phyloP scores from a whole-genome alignment of 2,888 invertebrate genomes.

The Thymelicus acteon region DNA sequence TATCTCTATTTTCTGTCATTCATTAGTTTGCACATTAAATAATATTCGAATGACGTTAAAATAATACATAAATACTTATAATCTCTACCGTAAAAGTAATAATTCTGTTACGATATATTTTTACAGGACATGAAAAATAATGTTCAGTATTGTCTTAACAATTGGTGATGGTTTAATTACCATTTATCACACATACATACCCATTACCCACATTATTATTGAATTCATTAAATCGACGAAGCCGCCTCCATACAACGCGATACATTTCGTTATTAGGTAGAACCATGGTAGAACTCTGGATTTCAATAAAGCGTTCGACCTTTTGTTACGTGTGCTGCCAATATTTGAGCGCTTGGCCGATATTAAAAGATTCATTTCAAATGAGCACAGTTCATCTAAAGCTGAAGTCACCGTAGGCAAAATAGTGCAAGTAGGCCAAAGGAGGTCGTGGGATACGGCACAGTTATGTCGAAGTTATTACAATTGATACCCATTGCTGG shows the following conservation, averaged over 20 bases:
- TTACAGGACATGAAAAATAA: too few species aligned
- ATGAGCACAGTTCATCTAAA: constrained; percentile 43
- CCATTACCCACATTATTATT: not conserved
- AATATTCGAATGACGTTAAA: too few species aligned
- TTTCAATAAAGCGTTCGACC: constrained; percentile 74
- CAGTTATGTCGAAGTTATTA: too few species aligned
- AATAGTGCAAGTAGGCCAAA: constrained; percentile 26
- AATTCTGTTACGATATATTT: too few species aligned
- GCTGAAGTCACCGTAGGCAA: constrained; percentile 24
- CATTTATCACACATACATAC: not conserved
- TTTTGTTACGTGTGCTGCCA: constrained; percentile 80
- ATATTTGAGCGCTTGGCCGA: constrained; percentile 75
- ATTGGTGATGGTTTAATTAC: too few species aligned
- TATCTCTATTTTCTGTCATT: too few species aligned
- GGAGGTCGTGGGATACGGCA: not conserved
- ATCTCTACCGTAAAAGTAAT: too few species aligned
- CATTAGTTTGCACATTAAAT: too few species aligned
- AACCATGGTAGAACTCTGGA: constrained; percentile 69
- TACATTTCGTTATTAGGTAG: constrained; percentile 73
- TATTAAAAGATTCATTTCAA: constrained; percentile 81
- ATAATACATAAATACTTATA: too few species aligned
- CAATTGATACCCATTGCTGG: too few species aligned
- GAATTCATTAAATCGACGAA: constrained; percentile 13
- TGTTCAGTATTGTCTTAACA: too few species aligned
- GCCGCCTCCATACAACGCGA: constrained; percentile 43